phyloP scores from a whole-genome alignment of 2,113 vertebrate species.

The Protobothrops flavoviridis region DNA sequence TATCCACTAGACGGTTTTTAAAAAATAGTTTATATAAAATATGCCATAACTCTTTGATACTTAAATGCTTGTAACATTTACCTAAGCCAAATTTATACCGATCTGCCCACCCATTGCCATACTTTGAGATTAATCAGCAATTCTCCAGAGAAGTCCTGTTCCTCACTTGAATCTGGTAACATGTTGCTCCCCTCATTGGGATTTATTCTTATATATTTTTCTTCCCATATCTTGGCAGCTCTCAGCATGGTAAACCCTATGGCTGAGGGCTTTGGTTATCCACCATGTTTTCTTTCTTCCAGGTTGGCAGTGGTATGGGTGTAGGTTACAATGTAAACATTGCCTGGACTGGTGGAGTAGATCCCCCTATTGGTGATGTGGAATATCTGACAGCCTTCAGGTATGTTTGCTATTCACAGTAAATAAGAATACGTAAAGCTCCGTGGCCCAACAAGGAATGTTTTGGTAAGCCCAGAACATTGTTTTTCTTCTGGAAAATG shows the following conservation, averaged over 20 bases:
- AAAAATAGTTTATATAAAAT: neutral
- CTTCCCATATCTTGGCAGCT: neutral
- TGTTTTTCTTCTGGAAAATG: neutral
- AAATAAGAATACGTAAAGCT: neutral
- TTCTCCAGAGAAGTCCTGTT: neutral
- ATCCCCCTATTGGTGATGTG: slow-evolving; percentile 84
- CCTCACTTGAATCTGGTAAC: neutral
- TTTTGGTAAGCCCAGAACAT: neutral
- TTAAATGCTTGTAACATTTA: neutral
- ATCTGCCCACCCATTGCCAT: neutral
- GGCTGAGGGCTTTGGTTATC: neutral
- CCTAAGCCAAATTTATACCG: neutral
- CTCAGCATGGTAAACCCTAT: neutral
- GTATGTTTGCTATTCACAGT: slow-evolving; percentile 50
- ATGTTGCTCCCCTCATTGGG: neutral
- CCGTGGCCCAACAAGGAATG: neutral
- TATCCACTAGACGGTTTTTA: neutral
- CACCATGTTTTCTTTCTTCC: slow-evolving; percentile 23
- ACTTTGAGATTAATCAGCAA: neutral
- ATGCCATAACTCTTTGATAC: neutral
- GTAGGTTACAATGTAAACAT: slow-evolving; percentile 86
- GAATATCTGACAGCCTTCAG: slow-evolving; percentile 87
- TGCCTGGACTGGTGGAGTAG: slow-evolving; percentile 86
- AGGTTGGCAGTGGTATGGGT: slow-evolving; percentile 83
- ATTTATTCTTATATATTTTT: neutral